These are phyloP conservation scores for Actenoides lindsayi DNA, from an alignment of 2,113 vertebrate genomes.

Conservation along the genomic window DNA sequence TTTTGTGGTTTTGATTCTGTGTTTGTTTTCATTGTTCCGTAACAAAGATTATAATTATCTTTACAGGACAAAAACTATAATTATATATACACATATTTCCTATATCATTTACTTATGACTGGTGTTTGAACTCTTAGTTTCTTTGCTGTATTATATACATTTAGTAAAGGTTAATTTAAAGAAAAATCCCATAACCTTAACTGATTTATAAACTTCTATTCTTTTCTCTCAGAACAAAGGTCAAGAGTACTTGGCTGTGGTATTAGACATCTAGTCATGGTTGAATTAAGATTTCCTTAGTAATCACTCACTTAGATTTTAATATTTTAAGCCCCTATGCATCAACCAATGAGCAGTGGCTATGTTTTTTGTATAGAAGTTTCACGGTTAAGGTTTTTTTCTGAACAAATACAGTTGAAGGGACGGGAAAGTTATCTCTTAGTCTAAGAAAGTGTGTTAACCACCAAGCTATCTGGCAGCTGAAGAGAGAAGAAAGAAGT, in stretches of 20 bases:
- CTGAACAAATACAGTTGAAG: not conserved
- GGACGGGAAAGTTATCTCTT: not conserved
- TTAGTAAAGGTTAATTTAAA: not conserved
- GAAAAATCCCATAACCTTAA: not conserved
- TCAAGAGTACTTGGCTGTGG: not conserved
- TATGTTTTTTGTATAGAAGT: not conserved
- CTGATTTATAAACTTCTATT: slow-evolving; percentile 23
- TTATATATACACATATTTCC: not conserved
- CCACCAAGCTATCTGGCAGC: not conserved
- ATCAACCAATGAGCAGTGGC: not conserved
- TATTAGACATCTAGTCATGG: not conserved
- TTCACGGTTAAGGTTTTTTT: not conserved
- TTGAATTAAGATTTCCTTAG: not conserved
- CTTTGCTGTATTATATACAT: not conserved
- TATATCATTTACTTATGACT: slow-evolving; percentile 20
- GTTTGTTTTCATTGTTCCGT: slow-evolving; percentile 39
- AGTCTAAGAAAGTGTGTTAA: not conserved
- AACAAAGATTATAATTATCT: slow-evolving; percentile 48
- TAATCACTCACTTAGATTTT: not conserved
- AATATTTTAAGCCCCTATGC: not conserved
- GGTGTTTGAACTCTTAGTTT: slow-evolving; percentile 13
- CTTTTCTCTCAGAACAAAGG: not conserved
- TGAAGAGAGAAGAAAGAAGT: not conserved
- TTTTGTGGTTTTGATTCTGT: not conserved
- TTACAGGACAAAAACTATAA: not conserved